Percentiles rank a stretch among this genome's conserved stretches.
Evolutionary conservation across 1,140 invertebrate genomes (phyloP).

Genomic region (Amyelois transitella): DNA sequence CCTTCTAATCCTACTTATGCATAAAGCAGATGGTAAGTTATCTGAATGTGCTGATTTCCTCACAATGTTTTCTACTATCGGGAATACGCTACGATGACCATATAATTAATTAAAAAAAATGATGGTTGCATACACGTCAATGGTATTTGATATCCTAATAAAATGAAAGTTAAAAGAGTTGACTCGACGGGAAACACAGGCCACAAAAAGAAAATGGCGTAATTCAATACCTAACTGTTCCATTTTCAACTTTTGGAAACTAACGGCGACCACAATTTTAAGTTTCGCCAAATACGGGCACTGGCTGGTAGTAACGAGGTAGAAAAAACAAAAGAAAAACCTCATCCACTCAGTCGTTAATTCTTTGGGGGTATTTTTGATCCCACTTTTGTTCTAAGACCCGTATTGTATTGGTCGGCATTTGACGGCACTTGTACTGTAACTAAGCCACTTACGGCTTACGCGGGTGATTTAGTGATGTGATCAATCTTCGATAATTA

Average conservation of each 20-base stretch:
- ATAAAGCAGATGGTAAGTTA: too few relatives aligned
- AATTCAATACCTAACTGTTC: not conserved
- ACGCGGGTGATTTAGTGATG: conserved; percentile 14
- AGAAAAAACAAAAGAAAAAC: conserved; percentile 1
- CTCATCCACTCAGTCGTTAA: conserved; percentile 10
- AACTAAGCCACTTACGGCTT: conserved; percentile 28
- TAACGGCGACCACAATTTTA: not conserved
- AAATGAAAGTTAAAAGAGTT: too few relatives aligned
- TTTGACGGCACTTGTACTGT: conserved; percentile 22
- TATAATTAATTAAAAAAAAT: too few relatives aligned
- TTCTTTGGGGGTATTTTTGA: conserved; percentile 19
- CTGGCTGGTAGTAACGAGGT: not conserved
- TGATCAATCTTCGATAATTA: conserved; percentile 3
- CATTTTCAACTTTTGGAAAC: not conserved
- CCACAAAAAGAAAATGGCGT: not conserved
- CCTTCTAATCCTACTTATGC: too few relatives aligned
- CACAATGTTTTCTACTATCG: too few relatives aligned
- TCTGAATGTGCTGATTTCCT: too few relatives aligned
- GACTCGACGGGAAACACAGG: not conserved
- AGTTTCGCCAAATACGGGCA: not conserved
- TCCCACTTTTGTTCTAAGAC: conserved; percentile 24
- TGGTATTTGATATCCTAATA: too few relatives aligned
- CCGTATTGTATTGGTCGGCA: conserved; percentile 22
- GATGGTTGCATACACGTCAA: too few relatives aligned
- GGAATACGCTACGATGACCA: too few relatives aligned